A percentile compares a stretch with the other conserved stretches of the same genome.
These are phyloP conservation scores for Scomber colias DNA, from an alignment of 2,113 vertebrate species.

Conservation along the genomic window DNA sequence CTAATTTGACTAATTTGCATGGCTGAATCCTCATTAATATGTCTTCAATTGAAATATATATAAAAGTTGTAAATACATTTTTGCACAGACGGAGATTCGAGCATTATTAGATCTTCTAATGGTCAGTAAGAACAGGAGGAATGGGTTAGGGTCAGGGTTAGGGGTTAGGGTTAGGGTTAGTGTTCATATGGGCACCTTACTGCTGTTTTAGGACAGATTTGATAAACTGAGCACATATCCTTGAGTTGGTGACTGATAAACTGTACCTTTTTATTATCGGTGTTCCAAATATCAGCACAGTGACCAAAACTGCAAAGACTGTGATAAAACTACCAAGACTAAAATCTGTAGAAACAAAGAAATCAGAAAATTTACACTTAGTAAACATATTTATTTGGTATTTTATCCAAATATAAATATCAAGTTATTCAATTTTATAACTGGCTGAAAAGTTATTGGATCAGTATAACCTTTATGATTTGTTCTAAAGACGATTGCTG, in stretches of 20 bases:
- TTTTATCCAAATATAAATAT: background rate
- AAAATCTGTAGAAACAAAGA: slow-evolving; percentile 41
- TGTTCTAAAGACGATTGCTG: slow-evolving; percentile 58
- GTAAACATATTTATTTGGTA: background rate
- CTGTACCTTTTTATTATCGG: slow-evolving; percentile 74
- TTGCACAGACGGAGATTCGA: too few species aligned
- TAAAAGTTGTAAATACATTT: too few species aligned
- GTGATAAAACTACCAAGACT: slow-evolving; percentile 6
- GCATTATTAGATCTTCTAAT: too few species aligned
- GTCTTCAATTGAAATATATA: too few species aligned
- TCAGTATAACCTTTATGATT: slow-evolving; percentile 48
- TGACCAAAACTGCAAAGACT: slow-evolving; percentile 8
- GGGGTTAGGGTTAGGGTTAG: too few species aligned
- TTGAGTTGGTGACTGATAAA: background rate
- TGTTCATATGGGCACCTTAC: too few species aligned
- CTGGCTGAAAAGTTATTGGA: background rate
- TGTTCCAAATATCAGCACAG: slow-evolving; percentile 52
- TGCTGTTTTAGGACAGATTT: too few species aligned
- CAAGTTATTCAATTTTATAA: background rate
- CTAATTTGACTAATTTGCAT: too few species aligned
- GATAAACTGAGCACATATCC: too few species aligned
- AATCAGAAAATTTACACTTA: background rate
- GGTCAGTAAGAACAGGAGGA: too few species aligned
- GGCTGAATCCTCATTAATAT: too few species aligned
- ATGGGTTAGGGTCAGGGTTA: too few species aligned